phyloP scores from a whole-genome alignment of 2,113 vertebrate genomes.

The Tamias sibiricus region DNA sequence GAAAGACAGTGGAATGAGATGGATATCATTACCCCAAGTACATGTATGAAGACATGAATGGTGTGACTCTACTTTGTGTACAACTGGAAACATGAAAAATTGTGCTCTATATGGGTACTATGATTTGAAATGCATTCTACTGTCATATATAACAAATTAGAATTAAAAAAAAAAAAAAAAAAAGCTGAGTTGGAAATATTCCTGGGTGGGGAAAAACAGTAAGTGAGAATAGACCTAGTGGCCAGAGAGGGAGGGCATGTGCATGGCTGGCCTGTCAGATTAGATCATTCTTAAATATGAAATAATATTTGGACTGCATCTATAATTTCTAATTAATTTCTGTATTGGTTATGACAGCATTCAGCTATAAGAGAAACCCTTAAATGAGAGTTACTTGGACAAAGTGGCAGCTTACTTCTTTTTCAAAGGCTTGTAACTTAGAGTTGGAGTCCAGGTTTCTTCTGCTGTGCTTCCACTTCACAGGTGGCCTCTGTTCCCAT shows the following conservation, averaged over 20 bases:
- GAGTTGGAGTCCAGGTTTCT: background rate
- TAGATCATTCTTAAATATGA: background rate
- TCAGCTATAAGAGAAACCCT: background rate
- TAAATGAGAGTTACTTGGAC: background rate
- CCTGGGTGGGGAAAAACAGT: background rate
- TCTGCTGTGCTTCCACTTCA: background rate
- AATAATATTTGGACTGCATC: background rate
- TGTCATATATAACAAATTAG: too few species aligned
- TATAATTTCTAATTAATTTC: background rate
- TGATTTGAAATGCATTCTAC: too few species aligned
- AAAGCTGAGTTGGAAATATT: background rate
- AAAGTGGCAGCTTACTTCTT: background rate
- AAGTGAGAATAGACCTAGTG: background rate
- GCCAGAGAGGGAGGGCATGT: background rate
- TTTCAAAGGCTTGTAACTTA: background rate
- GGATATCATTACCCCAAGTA: too few species aligned
- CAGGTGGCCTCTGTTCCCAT: rapidly evolving
- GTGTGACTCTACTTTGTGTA: too few species aligned
- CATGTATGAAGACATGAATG: too few species aligned
- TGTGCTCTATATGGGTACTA: too few species aligned
- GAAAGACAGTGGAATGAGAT: too few species aligned
- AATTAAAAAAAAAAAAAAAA: too few species aligned
- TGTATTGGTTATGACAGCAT: background rate
- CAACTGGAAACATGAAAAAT: too few species aligned
- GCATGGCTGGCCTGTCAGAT: background rate